These are phyloP conservation scores for Hypselothyrea guttata DNA, from an alignment of 2,888 invertebrate genomes.

Conservation along the genomic window DNA sequence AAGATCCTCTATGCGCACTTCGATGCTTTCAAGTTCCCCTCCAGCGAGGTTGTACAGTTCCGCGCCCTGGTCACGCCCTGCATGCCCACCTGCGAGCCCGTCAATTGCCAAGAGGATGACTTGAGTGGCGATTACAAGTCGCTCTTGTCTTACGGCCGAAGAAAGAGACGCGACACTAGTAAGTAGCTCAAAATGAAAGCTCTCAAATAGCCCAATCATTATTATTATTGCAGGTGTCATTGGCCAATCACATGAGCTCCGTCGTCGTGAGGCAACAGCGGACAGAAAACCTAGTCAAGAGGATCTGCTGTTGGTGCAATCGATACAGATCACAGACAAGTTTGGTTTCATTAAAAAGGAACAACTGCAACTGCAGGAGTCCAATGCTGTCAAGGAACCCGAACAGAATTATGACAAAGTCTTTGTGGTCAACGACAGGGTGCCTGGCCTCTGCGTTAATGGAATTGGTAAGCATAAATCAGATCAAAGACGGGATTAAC, in stretches of 20 bases:
- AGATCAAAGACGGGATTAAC: background rate
- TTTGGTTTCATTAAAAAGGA: slow-evolving; percentile 90
- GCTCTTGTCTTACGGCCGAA: slow-evolving; percentile 90
- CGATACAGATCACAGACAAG: slow-evolving; percentile 96
- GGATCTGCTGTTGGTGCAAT: slow-evolving; percentile 93
- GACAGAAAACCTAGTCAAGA: slow-evolving; percentile 84
- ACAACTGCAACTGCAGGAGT: slow-evolving; percentile 57
- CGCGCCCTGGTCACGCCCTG: slow-evolving; percentile 96
- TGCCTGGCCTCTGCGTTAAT: slow-evolving; percentile 78
- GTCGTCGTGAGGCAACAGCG: slow-evolving; percentile 71
- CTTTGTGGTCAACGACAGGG: slow-evolving; percentile 84
- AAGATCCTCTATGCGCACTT: slow-evolving; percentile 94
- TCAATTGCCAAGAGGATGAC: slow-evolving; percentile 93
- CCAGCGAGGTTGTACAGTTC: slow-evolving; percentile 96
- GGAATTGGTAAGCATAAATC: slow-evolving; percentile 79
- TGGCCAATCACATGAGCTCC: slow-evolving; percentile 21
- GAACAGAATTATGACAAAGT: slow-evolving; percentile 83
- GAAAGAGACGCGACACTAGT: slow-evolving; percentile 85
- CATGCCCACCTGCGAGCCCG: slow-evolving; percentile 95
- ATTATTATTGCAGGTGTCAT: slow-evolving; percentile 5
- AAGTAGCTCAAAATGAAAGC: slow-evolving; percentile 31
- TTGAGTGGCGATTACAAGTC: slow-evolving; percentile 91
- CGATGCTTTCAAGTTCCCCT: slow-evolving; percentile 97
- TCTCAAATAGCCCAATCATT: background rate
- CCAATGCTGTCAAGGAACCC: slow-evolving; percentile 81